phyloP scores from a whole-genome alignment of 2,113 vertebrate genomes.

The Pachypanchax playfairii region DNA sequence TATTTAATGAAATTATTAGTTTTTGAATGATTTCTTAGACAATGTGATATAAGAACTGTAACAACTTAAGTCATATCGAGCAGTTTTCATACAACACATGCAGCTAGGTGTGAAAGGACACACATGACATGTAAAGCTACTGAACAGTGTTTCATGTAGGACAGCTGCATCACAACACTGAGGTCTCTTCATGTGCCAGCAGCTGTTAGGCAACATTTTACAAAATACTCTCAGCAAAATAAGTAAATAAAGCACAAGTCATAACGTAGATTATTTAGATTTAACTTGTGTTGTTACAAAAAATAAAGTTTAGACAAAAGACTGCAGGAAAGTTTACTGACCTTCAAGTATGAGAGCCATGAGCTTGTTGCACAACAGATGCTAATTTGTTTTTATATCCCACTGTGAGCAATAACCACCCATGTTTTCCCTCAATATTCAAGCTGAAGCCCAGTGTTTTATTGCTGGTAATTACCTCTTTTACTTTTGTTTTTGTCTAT shows the following conservation, averaged over 20 bases:
- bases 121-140: too few species aligned
- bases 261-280: constrained; percentile 22
- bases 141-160: background rate
- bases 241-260: constrained; percentile 41
- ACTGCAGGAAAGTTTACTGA: constrained; percentile 60
- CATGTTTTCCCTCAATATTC: constrained; percentile 17
- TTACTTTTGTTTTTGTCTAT: background rate
- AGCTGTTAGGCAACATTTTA: constrained; percentile 58
- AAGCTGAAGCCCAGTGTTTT: constrained; percentile 10
- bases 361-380: constrained; percentile 50
- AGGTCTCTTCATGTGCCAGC: constrained; percentile 28
- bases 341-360: constrained; percentile 28
- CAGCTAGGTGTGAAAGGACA: too few species aligned
- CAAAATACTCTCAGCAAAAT: constrained; percentile 21
- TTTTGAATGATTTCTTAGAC: too few species aligned
- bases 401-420: constrained; percentile 12
- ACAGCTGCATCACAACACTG: too few species aligned
- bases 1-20: too few species aligned
- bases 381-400: constrained; percentile 20
- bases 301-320: constrained; percentile 23
- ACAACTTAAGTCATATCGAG: too few species aligned
- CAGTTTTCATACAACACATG: too few species aligned
- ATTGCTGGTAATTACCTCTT: background rate
- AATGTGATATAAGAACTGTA: too few species aligned
- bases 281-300: constrained; percentile 45